Base-by-base conservation (phyloP, 2,797 vertebrate species). In the Chlorospingus flavigularis region DNA sequence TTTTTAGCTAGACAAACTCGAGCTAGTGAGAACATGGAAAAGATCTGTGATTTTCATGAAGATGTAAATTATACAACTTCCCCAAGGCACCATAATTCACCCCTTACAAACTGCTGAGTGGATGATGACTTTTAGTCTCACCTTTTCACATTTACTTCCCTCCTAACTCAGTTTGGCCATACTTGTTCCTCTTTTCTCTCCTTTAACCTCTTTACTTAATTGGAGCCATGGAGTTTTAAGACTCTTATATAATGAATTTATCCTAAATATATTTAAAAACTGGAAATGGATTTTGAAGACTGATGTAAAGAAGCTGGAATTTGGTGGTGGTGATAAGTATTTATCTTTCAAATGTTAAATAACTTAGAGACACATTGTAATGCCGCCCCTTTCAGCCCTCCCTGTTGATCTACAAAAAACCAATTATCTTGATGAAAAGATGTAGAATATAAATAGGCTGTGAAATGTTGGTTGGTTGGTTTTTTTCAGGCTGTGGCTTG, bases 401-500 rank as follows among this genome's bases (percentile, higher is more conserved):
- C 11, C 37, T 68, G 10, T 26, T 88, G 61, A 24, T n/a, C 48
- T 61, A 65, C 13, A 74, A 9, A 40, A 39, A 82, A 19, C 5
- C 8, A 66, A 16, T 30, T 74, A 35, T 13, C 51, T 54, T 68
- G 13, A 39, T 24, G 33, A 54, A 81, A 92, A 92, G 48, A 71
- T 28, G 16, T 13, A 28, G 47, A 80, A 30, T 43, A 50, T 37
- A 76, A 88, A 47, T n/a, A 77, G 89, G 11, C 48, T 73, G 40
- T 58, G n/a, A 66, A 67, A 68, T 18, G 2, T 39, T 65, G 8
- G 16, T 79, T 24, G 6, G 3, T 65, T 76, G 19, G 0, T 16
- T 53, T 57, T 85, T 89, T 67, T 48, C 92, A 98, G 97, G 96
- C 97, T 23, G 7, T 98, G 62, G 92, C 95, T 80, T 98, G 97